Evolutionary conservation across 1,140 invertebrate species (phyloP), one percentile per base, ranked within the genome.

Genomic region (Drosophila sturtevanti): DNA sequence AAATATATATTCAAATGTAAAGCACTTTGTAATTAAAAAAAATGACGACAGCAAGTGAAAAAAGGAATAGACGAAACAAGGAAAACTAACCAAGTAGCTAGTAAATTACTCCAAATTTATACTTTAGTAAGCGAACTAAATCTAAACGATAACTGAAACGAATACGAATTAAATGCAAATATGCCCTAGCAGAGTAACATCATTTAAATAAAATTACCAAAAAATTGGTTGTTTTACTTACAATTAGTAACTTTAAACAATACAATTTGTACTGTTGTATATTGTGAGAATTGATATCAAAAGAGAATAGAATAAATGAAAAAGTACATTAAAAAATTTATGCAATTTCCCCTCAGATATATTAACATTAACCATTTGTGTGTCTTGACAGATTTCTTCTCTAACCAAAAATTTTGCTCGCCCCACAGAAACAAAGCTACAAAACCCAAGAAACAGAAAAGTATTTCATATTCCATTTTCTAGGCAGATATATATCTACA

Each of bases 31-130:
- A 75, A 68, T 76, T 77, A 64, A 64, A 68, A 64, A 64, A 68
- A 77, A 77, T 16, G 63, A 44, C 14, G 41, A 44, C 14, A 44
- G 18, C 16, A 48, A 21, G 65, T 41, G 35, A 44, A 16, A 24
- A 11, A 66, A 68, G 54, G 62, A 24, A 41, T 64, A 37, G 63
- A 77, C 68, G 31, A 69, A 70, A 72, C 63, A 31, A 63, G 79
- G 55, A 64, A 82, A 78, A 21, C 41, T 70, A 48, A 48, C 41
- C 41, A 48, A 21, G 67, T 89, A 89, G 84, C 63, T 89, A 89
- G 79, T 80, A 72, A 89, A 80, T 80, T 62, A 89, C 81, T 89
- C 77, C 48, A 77, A 84, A 89, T 82, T 87, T 89, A 64, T 77
- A 87, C 63, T 63, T 67, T 62, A 78, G 65, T 77, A 74, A 68